Evolutionary conservation across 2,797 vertebrate species (phyloP), one percentile per base, ranked within the genome.

Genomic region (Oreochromis mossambicus): DNA sequence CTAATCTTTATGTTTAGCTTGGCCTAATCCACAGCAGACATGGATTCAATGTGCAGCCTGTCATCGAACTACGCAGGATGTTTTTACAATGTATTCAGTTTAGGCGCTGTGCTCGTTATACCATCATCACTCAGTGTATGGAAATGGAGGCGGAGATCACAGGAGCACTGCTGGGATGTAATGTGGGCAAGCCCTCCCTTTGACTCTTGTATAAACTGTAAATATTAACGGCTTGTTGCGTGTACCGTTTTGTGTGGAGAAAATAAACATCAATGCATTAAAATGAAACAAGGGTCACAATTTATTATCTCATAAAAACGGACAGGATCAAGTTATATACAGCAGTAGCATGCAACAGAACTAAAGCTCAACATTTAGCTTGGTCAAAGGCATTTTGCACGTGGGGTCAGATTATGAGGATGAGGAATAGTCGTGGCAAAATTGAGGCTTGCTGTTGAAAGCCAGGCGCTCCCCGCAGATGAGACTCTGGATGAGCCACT

Each of bases 301-400:
- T 99, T 98, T 98, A 98, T 98, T 98, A 90, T 96, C 94, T 96
- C 94, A 97, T 98, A 98, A 98, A 99, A 99, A 97, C 96, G 93
- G 95, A 95, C 95, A 94, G 94, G 91, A 90, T 97, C 97, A 97
- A 98, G 97, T 93, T 99, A 98, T 99, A 87, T 98, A 98, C 98
- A 99, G 94, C 94, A 94, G 95, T 93, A 91, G 94, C 97, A 96
- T 96, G 95, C 97, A 96, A 94, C 93, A 90, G 87, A 91, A 90
- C 90, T 77, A 85, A 91, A 76, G 90, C 83, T 90, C 52, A 86
- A 95, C 88, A 86, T 79, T 87, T 48, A 91, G 81, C 63, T 38
- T 83, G 90, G 84, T 88, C 80, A 32, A 90, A 87, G 91, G 91
- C 80, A 14, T 84, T 86, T 34, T 58, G 87, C 68, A 84, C 41